Evolutionary conservation across 2,113 vertebrate species (phyloP), one percentile per base, ranked within the genome.

Genomic region (Anas platyrhynchos): DNA sequence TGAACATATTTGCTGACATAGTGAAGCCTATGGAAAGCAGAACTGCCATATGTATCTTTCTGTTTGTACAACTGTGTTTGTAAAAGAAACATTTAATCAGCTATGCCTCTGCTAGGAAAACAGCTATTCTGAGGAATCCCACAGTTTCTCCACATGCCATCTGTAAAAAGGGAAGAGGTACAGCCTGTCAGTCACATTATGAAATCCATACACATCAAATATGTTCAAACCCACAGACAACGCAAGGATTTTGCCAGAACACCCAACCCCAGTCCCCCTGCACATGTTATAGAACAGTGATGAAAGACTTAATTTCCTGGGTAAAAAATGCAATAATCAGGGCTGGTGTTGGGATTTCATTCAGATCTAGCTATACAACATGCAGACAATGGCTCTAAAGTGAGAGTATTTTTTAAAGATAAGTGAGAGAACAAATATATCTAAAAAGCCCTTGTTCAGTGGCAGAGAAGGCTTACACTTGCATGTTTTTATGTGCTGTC

Each of bases 131-230:
- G 54, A 27, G 26, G 26, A 38, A 17, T 71, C 15, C 66, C 7
- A 58, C 11, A 5, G 8, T 76, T 84, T 75, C 2, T 69, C 48
- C 14, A 43, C 0, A 0, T 78, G 13, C 11, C 13, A 11, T 79
- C 54, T 89, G 20, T 69, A 68, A 65, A 82, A 73, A 46, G 5
- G 29, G 22, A 55, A 62, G 67, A 29, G 59, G 16, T 43, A 25
- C 16, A 50, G 48, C 29, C 26, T 87, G 16, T 32, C 14, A 36
- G 29, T 75, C 32, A 13, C 5, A 5, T 13, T 44, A 14, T 58
- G 41, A 90, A 72, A 73, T 56, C 21, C 10, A 23, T 55, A 16
- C 4, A 68, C 50, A 6, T 55, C 36, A 38, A 74, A 29, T 2
- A 3, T 15, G 9, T 4, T 80, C 13, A 80, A 52, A 86, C 76